Base-by-base conservation (phyloP, 2,113 vertebrate species). In the Actenoides lindsayi region DNA sequence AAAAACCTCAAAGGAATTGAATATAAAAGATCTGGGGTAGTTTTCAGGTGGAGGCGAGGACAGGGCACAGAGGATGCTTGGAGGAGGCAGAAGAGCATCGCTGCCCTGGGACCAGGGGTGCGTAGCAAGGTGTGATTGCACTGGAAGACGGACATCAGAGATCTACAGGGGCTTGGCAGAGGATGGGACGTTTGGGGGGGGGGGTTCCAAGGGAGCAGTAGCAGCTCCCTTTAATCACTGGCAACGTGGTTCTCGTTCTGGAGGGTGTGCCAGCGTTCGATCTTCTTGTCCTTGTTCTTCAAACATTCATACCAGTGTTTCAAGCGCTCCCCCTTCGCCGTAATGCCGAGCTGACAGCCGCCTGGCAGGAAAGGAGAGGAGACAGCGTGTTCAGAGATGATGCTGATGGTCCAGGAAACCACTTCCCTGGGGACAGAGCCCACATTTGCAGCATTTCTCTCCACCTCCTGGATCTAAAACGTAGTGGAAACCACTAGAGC, bases 231-330 rank as follows among this genome's bases (percentile, higher is more conserved):
- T 98, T 99, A 99, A 94, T 99, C 99, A 0, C 99, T 99, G 7
- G 99, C 97, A 39, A 99, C 94, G 2, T 99, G 99, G 96, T 98
- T 99, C 97, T 99, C 99, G 0, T 99, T 99, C 39, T 99, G 95
- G 80, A 99, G 98, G 80, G 99, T 99, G 97, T 99, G 99, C 99
- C 99, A 99, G 94, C 99, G 99, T 92, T 99, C 99, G 0, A 99
- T 99, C 98, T 98, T 99, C 99, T 99, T 99, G 97, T 99, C 99
- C 97, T 99, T 99, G 98, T 99, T 99, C 98, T 99, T 99, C 97
- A 99, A 87, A 65, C 99, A 99, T 94, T 99, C 99, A 3, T 99
- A 99, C 99, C 99, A 99, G 97, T 99, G 99, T 98, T 99, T 99
- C 96, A 99, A 98, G 87, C 99, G 96, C 95, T 99, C 99, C 6